Evolutionary conservation across 1,140 invertebrate genomes (phyloP).

Genomic region (Batillaria attramentaria): DNA sequence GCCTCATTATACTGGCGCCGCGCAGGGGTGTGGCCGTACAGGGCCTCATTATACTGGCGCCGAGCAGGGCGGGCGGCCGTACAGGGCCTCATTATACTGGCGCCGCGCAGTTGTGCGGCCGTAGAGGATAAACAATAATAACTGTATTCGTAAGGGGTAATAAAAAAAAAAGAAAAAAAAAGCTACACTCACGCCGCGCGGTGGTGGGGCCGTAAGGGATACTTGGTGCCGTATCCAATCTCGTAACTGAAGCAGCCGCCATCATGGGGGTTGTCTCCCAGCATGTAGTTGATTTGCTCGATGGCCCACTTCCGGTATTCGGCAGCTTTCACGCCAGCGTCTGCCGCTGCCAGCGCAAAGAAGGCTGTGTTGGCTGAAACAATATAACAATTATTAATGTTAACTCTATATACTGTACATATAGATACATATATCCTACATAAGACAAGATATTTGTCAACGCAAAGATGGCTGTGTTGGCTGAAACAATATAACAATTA

Average conservation of each 20-base stretch:
- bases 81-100: too few species aligned
- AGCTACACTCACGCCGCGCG: constrained; percentile 50
- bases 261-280: constrained; percentile 76
- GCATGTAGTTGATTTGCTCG: constrained; percentile 78
- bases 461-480: constrained; percentile 57
- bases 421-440: too few species aligned
- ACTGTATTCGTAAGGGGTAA: background rate
- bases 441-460: too few species aligned
- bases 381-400: too few species aligned
- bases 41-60: too few species aligned
- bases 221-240: constrained; percentile 78
- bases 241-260: constrained; percentile 75
- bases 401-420: too few species aligned
- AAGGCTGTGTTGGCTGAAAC: constrained; percentile 57
- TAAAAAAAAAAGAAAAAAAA: background rate
- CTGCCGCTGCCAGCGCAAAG: constrained; percentile 57
- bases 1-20: too few species aligned
- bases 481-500: constrained; percentile 41
- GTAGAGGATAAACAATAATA: background rate
- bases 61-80: too few species aligned
- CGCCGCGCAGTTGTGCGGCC: background rate
- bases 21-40: too few species aligned
- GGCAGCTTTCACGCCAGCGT: constrained; percentile 50
- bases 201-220: constrained; percentile 72
- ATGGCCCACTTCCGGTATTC: constrained; percentile 74